phyloP scores from a whole-genome alignment of 2,888 invertebrate genomes.

The Pristionchus entomophagus region DNA sequence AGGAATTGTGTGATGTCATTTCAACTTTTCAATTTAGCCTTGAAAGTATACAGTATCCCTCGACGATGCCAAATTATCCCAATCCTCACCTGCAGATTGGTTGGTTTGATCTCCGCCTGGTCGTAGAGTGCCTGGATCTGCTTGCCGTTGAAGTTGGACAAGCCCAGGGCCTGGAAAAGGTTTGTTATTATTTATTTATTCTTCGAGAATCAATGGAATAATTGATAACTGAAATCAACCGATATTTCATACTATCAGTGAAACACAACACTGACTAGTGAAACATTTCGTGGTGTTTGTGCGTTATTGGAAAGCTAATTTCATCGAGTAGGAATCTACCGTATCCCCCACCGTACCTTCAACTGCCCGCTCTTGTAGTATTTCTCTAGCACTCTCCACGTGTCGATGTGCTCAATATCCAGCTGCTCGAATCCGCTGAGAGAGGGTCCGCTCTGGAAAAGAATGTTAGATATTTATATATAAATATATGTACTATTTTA shows the following conservation, averaged over 20 bases:
- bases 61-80: too few species aligned
- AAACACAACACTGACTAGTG: background rate
- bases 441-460: too few species aligned
- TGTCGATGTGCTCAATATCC: constrained; percentile 62
- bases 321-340: background rate
- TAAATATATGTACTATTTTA: too few species aligned
- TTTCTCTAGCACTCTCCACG: constrained; percentile 68
- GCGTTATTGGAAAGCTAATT: background rate
- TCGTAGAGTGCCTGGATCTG: constrained; percentile 72
- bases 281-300: background rate
- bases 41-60: too few species aligned
- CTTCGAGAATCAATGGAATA: background rate
- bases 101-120: constrained; percentile 68
- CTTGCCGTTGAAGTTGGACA: constrained; percentile 69
- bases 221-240: background rate
- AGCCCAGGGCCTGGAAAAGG: constrained; percentile 60
- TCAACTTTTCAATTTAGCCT: too few species aligned
- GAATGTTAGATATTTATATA: too few species aligned
- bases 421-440: constrained; percentile 8
- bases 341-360: constrained; percentile 46
- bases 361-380: constrained; percentile 61
- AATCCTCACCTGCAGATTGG: constrained; percentile 68
- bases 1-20: too few species aligned
- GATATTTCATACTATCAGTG: background rate
- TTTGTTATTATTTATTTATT: background rate